phyloP scores from a whole-genome alignment of 30 jellyfish, hydroid and myxozoan genomes.

The Aurelia aurita region DNA sequence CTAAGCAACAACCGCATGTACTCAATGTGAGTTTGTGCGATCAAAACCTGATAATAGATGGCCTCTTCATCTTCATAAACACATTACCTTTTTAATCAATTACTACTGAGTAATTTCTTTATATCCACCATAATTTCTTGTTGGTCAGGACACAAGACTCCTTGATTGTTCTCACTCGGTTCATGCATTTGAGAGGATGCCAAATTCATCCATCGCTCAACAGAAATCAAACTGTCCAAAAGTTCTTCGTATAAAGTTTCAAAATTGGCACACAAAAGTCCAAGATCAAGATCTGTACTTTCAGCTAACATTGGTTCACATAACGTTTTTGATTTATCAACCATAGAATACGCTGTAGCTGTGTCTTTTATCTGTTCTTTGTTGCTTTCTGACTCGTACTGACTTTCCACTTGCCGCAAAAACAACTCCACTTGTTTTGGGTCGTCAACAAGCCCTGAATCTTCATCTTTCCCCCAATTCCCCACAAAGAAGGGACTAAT shows the following conservation, averaged over 20 bases:
- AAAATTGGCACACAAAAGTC: constrained; percentile 64
- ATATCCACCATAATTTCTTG: constrained; percentile 51
- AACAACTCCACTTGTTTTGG: constrained; percentile 74
- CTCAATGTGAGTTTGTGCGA: not conserved
- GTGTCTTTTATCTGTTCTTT: constrained; percentile 26
- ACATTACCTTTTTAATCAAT: not conserved
- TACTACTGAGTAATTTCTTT: not conserved
- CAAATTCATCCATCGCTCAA: constrained; percentile 79
- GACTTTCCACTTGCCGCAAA: constrained; percentile 77
- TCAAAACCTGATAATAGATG: not conserved
- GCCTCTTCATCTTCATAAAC: not conserved
- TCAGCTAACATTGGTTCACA: constrained; percentile 42
- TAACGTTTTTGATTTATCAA: constrained; percentile 36
- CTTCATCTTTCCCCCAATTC: not conserved
- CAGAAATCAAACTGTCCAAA: constrained; percentile 60
- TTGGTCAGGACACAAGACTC: constrained; percentile 32
- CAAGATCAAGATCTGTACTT: constrained; percentile 35
- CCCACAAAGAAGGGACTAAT: not conserved
- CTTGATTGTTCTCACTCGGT: constrained; percentile 10
- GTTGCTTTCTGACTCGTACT: constrained; percentile 21
- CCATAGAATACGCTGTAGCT: constrained; percentile 18
- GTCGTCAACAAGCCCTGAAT: constrained; percentile 62
- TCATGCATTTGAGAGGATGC: constrained; percentile 10
- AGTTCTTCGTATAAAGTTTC: constrained; percentile 72
- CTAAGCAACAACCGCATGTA: too few relatives aligned